Base-by-base conservation (phyloP, 2,113 vertebrate species). In the Romanogobio albipinnatus region DNA sequence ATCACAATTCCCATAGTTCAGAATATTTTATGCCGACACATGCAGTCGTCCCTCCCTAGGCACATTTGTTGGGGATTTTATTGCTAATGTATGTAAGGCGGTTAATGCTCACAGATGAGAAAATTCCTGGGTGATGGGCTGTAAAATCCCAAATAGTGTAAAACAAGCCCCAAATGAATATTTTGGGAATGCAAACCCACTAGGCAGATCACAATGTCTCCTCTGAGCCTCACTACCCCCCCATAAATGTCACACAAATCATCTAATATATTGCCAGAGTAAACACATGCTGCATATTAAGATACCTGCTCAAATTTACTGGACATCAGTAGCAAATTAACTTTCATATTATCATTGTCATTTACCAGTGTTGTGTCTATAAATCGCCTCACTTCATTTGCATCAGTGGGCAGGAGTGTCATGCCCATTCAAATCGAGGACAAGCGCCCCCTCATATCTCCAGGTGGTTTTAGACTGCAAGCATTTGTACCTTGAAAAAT, bases 231-330 rank as follows among this genome's bases (percentile, higher is more conserved):
- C 90, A 89, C 94, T 91, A 86, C 85, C 83, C 89, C 91, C 90
- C 80, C 6, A 90, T 93, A 94, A 95, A 95, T 93, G 93, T 94
- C 93, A 93, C 87, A 87, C 88, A 90, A 90, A 86, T 89, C 84
- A 84, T 85, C 87, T 83, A 84, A 94, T 93, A 91, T 93, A 94
- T 89, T 84, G 90, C 90, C 84, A 77, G 77, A 89, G 84, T 85
- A 90, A 88, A 89, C 89, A 84, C 88, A 87, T 84, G 89, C 90
- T 89, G 90, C 91, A 92, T 93, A 92, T 90, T 84, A 91, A 88
- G 91, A 91, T 86, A 83, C 82, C 79, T 11, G 87, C 36, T 80
- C 47, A 70, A 87, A 91, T 94, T 93, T 93, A 93, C 89, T 93
- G 88, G 93, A 93, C 91, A 92, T 90, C 86, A 74, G 91, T 87